Evolutionary conservation across 2,113 vertebrate species (phyloP), one percentile per base, ranked within the genome.

Genomic region (cattle (Bos taurus)): DNA sequence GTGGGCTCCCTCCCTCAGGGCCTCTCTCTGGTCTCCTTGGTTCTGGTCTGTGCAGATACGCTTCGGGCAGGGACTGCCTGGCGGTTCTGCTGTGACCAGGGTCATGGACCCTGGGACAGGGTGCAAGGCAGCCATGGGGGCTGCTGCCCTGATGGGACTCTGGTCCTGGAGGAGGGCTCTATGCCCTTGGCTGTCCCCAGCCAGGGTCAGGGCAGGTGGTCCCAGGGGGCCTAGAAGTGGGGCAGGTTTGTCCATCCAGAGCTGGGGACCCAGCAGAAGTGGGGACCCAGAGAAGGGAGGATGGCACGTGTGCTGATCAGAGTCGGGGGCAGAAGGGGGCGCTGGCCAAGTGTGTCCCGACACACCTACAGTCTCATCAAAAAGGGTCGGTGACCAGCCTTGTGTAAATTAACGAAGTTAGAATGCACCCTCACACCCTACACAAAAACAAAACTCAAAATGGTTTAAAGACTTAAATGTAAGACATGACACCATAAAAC

Each of bases 1-100:
- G 13, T 8, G 2, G 36, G 43, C 3, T 40, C 64, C 3, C 36
- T 4, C 2, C 0, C n/a, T 2, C 0, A 4, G 2, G 50, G 16
- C 67, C 33, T 2, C 46, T 40, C 2, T n/a, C 2, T 81, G 30
- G 50, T 23, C 33, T 36, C 50, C 78, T 12, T 2, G 10, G 43
- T 67, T 46, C 57, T 43, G 52, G 5, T 1, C 36, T 17, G 52
- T 3, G n/a, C 67, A 28, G 43, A 48, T 1, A 3, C 1, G 74
- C 64, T n/a, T 36, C 8, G 0, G 46, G 64, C 1, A 16, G 40
- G 12, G 40, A n/a, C 52, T 4, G 11, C 13, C 2, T 1, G 3
- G 5, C 7, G 25, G 60, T 11, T 11, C 52, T 1, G 7, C 26
- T 7, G 17, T 12, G 26, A 21, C 50, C 3, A 0, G 30, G 2